Base-by-base conservation (phyloP, 2,888 invertebrate genomes). In the Drosophila borborema region DNA sequence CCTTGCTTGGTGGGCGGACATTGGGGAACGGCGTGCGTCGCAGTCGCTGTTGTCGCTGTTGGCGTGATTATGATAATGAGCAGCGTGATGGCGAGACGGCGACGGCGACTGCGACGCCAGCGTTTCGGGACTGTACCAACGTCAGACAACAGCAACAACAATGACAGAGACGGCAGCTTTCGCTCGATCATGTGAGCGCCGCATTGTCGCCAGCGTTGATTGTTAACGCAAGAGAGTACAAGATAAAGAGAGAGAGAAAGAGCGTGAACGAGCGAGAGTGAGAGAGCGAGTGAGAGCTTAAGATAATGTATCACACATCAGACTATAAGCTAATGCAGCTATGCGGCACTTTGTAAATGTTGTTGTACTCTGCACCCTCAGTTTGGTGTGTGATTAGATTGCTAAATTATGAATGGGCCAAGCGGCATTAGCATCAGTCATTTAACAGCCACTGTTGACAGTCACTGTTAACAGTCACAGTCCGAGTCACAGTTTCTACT, bases 41-140 rank as follows among this genome's bases (percentile, higher is more conserved):
- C 14, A 43, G 61, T 23, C 51, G 65, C 72, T 46, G 46, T 45
- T 20, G 23, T 16, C 23, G n/a, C n/a, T 31, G n/a, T 12, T 74
- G 67, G 84, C 84, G 80, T 84, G 86, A 84, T 84, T 86, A 84
- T 84, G 82, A 86, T 86, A 86, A 84, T 84, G 69, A 80, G 68
- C 40, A 49, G 74, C 65, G 69, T 62, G 74, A 60, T 48, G 63
- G 72, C 65, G 28, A 56, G 61, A 53, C 31, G 48, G n/a, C 16
- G 16, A 23, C 41, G 48, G 10, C 67, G 41, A 65, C 43, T 14
- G 36, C 56, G 54, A 46, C 43, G 45, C 28, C 7, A 41, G 38
- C 45, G 55, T 36, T 28, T 48, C 46, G 66, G 46, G 63, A 85
- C 86, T 83, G 82, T 83, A 83, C 86, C 64, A 48, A 48, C 46